Evolutionary conservation across 1,140 invertebrate species (phyloP).

Genomic region (Pentalonia nigronervosa): DNA sequence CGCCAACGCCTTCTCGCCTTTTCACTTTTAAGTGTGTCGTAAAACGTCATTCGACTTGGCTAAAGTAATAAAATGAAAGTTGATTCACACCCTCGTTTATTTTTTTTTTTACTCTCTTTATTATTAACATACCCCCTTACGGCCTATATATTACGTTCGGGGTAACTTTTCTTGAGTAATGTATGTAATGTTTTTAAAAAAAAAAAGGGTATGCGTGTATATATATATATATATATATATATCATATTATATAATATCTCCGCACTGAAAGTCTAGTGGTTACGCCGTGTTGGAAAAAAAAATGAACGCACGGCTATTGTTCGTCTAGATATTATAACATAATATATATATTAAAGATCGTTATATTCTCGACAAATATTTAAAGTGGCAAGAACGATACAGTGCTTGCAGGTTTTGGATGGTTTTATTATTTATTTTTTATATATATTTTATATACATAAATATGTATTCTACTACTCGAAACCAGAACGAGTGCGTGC

Average conservation of each 20-base stretch:
- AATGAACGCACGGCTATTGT: not conserved
- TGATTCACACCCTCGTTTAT: not conserved
- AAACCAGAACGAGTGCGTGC: not conserved
- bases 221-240: no score
- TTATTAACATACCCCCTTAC: constrained; percentile 27
- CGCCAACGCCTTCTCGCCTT: not conserved
- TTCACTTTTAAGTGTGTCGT: constrained; percentile 12
- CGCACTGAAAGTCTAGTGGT: constrained; percentile 17
- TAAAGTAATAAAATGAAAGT: constrained; percentile 34
- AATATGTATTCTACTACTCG: not conserved
- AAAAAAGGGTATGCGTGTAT: not conserved
- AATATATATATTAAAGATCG: not conserved
- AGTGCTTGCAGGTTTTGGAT: not conserved
- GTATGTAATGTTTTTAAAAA: constrained; percentile 26
- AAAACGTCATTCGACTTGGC: constrained; percentile 35
- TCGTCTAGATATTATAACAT: constrained; percentile 13
- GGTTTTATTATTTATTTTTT: not conserved
- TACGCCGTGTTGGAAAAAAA: not conserved
- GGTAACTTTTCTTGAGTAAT: constrained; percentile 29
- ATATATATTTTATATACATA: no score
- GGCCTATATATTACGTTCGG: not conserved
- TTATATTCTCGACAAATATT: constrained; percentile 4
- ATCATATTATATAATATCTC: not conserved
- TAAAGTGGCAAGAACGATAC: not conserved
- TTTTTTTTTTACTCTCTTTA: not conserved